Conservation (phyloP, 1,140 invertebrate species). For the Drosophila leontia region DNA sequence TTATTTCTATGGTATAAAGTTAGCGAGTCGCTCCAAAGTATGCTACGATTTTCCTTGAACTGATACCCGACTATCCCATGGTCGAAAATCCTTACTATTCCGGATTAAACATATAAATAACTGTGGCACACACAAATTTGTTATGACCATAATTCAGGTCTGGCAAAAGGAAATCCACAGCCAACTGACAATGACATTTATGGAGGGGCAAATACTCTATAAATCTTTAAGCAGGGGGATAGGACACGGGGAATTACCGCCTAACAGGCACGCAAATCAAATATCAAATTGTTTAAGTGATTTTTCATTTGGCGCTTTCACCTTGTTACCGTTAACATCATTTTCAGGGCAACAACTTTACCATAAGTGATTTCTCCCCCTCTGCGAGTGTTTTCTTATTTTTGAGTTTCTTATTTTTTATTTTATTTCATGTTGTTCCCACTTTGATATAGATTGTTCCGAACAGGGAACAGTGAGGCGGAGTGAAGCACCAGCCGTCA, state of each 20-base stretch:
- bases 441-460: slow-evolving; percentile 77
- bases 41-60: neutral
- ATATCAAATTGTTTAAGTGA: slow-evolving; percentile 83
- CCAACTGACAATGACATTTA: slow-evolving; percentile 70
- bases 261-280: slow-evolving; percentile 67
- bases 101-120: slow-evolving; percentile 12
- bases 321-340: slow-evolving; percentile 81
- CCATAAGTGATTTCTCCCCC: slow-evolving; percentile 73
- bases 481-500: slow-evolving; percentile 59
- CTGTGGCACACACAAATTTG: slow-evolving; percentile 59
- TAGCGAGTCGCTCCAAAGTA: neutral
- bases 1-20: neutral
- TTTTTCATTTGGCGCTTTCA: slow-evolving; percentile 82
- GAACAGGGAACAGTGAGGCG: slow-evolving; percentile 30
- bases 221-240: slow-evolving; percentile 66
- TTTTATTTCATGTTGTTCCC: slow-evolving; percentile 20
- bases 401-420: slow-evolving; percentile 18
- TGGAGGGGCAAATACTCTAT: slow-evolving; percentile 50
- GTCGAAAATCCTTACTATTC: neutral
- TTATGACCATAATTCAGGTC: slow-evolving; percentile 69
- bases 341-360: slow-evolving; percentile 67
- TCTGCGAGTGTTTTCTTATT: slow-evolving; percentile 9
- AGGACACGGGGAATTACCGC: neutral
- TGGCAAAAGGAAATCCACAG: slow-evolving; percentile 46
- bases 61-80: neutral